Evolutionary conservation across 2,113 vertebrate genomes (phyloP), one percentile per base, ranked within the genome.

Genomic region (Empidonax traillii): DNA sequence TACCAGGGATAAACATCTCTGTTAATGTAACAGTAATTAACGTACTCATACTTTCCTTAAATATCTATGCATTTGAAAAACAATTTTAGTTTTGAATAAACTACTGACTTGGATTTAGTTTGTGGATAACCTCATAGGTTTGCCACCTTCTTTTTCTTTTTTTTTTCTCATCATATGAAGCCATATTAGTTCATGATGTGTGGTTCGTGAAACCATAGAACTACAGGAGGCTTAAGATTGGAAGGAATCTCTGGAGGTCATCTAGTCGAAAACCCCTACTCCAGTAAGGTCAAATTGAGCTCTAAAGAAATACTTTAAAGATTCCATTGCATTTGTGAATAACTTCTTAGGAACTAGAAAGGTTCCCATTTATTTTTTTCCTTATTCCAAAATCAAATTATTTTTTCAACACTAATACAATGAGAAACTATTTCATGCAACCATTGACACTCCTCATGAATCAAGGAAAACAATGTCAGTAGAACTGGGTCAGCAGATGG

Each of bases 11-110:
- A 55, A 93, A 76, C 14, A 52, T 44, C 17, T 15, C 8, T 76
- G 30, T 33, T 77, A 62, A 72, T 39, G 25, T 85, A 65, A 52
- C 63, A 53, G 21, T 56, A 65, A 93, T 66, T 19, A 51, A 41
- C 25, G 53, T 69, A 24, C 46, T 91, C 75, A 88, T 78, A 81
- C 31, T 96, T 91, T 96, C 82, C 85, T 84, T 37, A 92, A 90
- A 74, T 14, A 30, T 68, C 33, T 61, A 17, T 55, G 53, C 3
- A 5, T 56, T 3, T 62, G 13, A 27, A 74, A 39, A 85, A 21
- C 7, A 43, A 6, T 43, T 82, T 55, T 58, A 21, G 10, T 61
- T n/a, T 55, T 77, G 39, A 74, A 67, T 8, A 44, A 62, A 41
- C 9, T 51, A 44, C 23, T 56, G 28, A 44, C 12, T 83, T 88